Conservation (phyloP, 2,113 vertebrate species). For the Sapajus apella region DNA sequence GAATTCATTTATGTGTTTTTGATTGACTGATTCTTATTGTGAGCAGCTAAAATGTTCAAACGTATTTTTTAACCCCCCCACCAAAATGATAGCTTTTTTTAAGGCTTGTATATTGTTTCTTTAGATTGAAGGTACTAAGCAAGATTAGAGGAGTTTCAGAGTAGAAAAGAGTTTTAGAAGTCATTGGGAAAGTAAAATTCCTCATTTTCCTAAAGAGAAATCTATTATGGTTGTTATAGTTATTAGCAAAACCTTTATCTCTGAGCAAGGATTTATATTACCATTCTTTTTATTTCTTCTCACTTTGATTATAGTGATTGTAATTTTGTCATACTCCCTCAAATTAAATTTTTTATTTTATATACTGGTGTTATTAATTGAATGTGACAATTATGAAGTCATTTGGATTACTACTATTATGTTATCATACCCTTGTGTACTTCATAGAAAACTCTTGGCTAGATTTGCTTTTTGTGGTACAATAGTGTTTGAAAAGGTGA, state of each 20-base stretch:
- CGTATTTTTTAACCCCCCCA: not conserved
- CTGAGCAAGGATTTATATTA: not conserved
- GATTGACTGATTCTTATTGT: not conserved
- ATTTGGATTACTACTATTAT: constrained; percentile 3
- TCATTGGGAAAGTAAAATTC: not conserved
- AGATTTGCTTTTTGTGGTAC: not conserved
- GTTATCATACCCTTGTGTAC: not conserved
- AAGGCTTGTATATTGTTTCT: not conserved
- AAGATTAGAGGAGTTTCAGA: not conserved
- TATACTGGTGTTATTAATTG: not conserved
- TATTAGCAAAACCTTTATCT: constrained; percentile 23
- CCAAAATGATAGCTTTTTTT: not conserved
- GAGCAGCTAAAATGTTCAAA: not conserved
- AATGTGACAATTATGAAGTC: not conserved
- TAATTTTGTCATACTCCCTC: constrained; percentile 24
- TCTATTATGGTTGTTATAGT: not conserved
- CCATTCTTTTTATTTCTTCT: not conserved
- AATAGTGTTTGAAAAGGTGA: not conserved
- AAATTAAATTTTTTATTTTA: constrained; percentile 27
- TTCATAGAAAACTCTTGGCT: not conserved
- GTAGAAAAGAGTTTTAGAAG: constrained; percentile 1
- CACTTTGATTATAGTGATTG: not conserved
- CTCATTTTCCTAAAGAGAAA: constrained; percentile 27
- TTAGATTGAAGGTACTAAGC: not conserved
- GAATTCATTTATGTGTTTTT: not conserved